Conservation (phyloP, 1,140 invertebrate species). For the Drosophila tsacasi region DNA sequence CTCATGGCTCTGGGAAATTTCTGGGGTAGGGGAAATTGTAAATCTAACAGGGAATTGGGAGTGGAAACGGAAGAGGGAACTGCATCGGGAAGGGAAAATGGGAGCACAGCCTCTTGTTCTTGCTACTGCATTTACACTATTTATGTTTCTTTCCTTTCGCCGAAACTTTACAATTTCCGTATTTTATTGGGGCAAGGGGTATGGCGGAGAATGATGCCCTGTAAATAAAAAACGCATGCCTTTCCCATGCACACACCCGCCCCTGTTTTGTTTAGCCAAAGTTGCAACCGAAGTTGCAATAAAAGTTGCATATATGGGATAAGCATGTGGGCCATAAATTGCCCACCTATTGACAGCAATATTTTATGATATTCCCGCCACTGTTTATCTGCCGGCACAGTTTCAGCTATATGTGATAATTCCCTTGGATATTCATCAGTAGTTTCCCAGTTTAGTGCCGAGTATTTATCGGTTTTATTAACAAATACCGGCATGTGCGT, state of each 20-base stretch:
- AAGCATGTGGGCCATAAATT: conserved; percentile 65
- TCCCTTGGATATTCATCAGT: background rate
- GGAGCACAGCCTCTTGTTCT: conserved; percentile 10
- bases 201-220: conserved; percentile 24
- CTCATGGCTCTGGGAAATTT: conserved; percentile 23
- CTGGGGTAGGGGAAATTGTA: conserved; percentile 59
- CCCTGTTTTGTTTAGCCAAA: conserved; percentile 59
- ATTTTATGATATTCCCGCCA: conserved; percentile 50
- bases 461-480: background rate
- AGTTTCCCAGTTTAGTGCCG: background rate
- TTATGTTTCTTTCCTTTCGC: conserved; percentile 45
- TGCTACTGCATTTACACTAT: conserved; percentile 29
- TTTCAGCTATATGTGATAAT: conserved; percentile 20
- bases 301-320: conserved; percentile 32
- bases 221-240: conserved; percentile 70
- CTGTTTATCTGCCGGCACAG: conserved; percentile 49
- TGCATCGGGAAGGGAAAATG: conserved; percentile 11
- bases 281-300: conserved; percentile 46
- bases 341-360: conserved; percentile 57
- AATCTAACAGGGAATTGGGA: conserved; percentile 39
- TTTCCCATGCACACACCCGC: conserved; percentile 35
- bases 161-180: conserved; percentile 79
- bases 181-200: conserved; percentile 20
- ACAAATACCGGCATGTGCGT: background rate
- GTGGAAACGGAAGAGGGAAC: conserved; percentile 11